Conservation (phyloP, 2,113 vertebrate species). For the Apteryx mantelli region DNA sequence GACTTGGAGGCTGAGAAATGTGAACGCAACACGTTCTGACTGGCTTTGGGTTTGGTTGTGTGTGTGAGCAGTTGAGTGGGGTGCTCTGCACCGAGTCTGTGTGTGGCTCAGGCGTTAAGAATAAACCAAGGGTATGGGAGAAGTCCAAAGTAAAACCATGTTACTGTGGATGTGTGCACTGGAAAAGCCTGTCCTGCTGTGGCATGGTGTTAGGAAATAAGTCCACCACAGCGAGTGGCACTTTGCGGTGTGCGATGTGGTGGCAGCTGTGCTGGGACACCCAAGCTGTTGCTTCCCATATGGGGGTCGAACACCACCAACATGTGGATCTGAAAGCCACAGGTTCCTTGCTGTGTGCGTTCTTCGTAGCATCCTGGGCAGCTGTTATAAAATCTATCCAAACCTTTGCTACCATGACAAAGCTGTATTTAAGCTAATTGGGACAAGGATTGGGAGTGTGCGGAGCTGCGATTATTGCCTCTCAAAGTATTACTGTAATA, state of each 20-base stretch:
- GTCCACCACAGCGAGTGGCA: neutral
- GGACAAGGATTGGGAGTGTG: neutral
- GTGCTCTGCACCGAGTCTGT: neutral
- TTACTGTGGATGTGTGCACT: neutral
- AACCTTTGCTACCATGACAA: neutral
- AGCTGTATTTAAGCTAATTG: neutral
- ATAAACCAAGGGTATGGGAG: neutral
- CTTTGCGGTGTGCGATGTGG: fast-evolving
- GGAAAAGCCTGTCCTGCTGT: neutral
- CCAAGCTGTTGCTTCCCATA: neutral
- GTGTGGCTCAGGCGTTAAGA: neutral
- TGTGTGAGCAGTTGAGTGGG: neutral
- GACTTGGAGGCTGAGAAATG: slow-evolving; percentile 17
- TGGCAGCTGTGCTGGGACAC: neutral
- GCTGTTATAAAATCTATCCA: neutral
- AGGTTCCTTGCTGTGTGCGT: too few species aligned
- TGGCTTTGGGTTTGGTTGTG: neutral
- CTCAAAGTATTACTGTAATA: neutral
- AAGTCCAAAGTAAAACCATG: neutral
- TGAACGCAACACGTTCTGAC: neutral
- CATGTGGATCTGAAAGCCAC: neutral
- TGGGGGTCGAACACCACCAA: neutral
- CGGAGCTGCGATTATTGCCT: neutral
- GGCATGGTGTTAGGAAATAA: neutral
- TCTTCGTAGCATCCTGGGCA: neutral